A percentile compares a stretch with the other conserved stretches of the same genome.
Evolutionary conservation across 1,140 invertebrate genomes (phyloP).

Genomic region (Trialeurodes vaporariorum): DNA sequence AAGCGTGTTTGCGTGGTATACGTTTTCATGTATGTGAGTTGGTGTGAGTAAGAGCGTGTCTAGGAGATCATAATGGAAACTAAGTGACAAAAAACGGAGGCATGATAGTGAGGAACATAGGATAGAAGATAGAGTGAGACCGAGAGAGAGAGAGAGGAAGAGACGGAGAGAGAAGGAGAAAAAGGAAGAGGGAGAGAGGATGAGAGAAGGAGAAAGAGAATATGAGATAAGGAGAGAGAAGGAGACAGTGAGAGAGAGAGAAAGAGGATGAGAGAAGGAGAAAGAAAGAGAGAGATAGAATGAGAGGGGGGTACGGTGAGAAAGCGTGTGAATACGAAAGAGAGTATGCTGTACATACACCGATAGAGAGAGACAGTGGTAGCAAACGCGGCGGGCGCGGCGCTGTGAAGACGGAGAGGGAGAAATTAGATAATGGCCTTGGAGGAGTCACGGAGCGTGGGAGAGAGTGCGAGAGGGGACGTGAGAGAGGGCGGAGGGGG

Average conservation of each 20-base stretch:
- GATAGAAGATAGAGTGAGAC: conserved; percentile 12
- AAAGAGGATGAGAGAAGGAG: background rate
- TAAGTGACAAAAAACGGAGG: conserved; percentile 1
- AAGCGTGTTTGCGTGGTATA: too few species aligned
- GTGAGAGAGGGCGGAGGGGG: background rate
- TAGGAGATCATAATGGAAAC: background rate
- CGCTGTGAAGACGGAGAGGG: background rate
- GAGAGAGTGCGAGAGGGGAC: background rate
- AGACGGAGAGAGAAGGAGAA: too few species aligned
- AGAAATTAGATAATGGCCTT: conserved; percentile 1
- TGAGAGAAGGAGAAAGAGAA: too few species aligned
- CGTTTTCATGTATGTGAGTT: background rate
- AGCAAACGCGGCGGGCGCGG: background rate
- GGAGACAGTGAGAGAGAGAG: background rate
- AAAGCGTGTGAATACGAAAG: background rate
- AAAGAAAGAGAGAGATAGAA: conserved; percentile 6
- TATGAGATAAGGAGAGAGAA: background rate
- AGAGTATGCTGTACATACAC: conserved; percentile 7
- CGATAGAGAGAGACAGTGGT: conserved; percentile 5
- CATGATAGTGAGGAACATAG: conserved; percentile 12
- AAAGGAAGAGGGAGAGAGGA: too few species aligned
- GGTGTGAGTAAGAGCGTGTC: background rate
- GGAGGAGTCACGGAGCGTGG: background rate
- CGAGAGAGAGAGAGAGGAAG: too few species aligned
- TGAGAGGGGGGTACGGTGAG: background rate